phyloP scores from a whole-genome alignment of 2,113 vertebrate genomes.

The Tor tambroides region DNA sequence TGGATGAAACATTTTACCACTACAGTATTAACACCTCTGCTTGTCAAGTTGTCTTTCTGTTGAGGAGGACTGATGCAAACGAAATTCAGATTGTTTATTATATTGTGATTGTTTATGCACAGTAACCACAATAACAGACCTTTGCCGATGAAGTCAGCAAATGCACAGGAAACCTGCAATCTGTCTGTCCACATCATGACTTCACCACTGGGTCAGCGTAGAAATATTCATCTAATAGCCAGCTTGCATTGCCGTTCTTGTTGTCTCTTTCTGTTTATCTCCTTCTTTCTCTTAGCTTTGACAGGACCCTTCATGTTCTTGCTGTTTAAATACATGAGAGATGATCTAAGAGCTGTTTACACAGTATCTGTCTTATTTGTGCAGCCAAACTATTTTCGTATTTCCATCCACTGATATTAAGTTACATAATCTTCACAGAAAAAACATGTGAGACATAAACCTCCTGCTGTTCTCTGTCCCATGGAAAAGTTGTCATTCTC shows the following conservation, averaged over 20 bases:
- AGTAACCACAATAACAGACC: slow-evolving; percentile 8
- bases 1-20: background rate
- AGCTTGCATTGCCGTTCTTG: background rate
- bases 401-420: slow-evolving; percentile 5
- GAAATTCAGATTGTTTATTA: background rate
- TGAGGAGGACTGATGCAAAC: background rate
- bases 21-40: background rate
- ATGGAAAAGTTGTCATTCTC: background rate
- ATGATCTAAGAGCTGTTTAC: slow-evolving; percentile 22
- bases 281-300: background rate
- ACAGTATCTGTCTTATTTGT: slow-evolving; percentile 14
- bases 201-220: slow-evolving; percentile 17
- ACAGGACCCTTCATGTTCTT: background rate
- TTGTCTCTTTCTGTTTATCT: background rate
- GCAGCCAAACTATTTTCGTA: background rate
- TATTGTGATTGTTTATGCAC: background rate
- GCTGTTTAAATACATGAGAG: slow-evolving; percentile 13
- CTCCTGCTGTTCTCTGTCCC: background rate
- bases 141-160: slow-evolving; percentile 19
- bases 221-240: background rate
- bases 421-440: slow-evolving; percentile 12
- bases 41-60: background rate
- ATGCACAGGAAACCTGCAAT: slow-evolving; percentile 23
- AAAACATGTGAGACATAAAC: background rate
- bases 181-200: background rate